Evolutionary conservation across 2,113 vertebrate species (phyloP).

Genomic region (Nycticebus coucang): DNA sequence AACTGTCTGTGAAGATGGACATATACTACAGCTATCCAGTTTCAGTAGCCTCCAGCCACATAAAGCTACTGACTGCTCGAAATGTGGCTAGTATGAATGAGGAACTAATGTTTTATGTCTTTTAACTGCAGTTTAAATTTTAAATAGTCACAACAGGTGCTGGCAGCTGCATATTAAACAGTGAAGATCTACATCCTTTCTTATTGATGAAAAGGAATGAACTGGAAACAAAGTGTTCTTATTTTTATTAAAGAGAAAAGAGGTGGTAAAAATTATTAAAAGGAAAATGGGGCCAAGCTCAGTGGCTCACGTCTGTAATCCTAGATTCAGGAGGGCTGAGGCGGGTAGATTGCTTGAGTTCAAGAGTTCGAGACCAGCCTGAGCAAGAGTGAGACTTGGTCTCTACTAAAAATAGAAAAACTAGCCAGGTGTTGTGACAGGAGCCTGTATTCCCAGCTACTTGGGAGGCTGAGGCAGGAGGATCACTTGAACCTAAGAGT

Average conservation of each 20-base stretch:
- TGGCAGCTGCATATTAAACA: not conserved
- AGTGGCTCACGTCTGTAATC: no score
- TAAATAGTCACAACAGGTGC: not conserved
- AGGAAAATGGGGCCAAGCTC: not conserved
- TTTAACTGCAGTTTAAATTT: not conserved
- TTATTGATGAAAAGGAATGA: not conserved
- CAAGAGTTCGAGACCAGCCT: no score
- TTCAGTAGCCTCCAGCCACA: not conserved
- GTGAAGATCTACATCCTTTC: not conserved
- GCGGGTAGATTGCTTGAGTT: no score
- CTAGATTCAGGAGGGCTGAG: no score
- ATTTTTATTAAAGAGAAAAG: not conserved
- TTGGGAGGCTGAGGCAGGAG: no score
- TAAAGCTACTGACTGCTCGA: not conserved
- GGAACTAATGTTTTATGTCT: not conserved
- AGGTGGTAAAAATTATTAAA: not conserved
- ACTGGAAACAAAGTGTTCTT: not conserved
- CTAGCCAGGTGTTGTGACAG: no score
- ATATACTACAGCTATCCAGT: not conserved
- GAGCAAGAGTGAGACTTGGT: no score
- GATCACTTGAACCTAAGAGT: no score
- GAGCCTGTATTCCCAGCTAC: no score
- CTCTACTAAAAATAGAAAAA: no score
- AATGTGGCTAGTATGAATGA: not conserved
- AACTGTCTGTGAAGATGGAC: not conserved